Percentiles rank a stretch among this genome's conserved stretches.
phyloP scores from a whole-genome alignment of 2,113 vertebrate genomes.

The Stegostoma tigrinum region DNA sequence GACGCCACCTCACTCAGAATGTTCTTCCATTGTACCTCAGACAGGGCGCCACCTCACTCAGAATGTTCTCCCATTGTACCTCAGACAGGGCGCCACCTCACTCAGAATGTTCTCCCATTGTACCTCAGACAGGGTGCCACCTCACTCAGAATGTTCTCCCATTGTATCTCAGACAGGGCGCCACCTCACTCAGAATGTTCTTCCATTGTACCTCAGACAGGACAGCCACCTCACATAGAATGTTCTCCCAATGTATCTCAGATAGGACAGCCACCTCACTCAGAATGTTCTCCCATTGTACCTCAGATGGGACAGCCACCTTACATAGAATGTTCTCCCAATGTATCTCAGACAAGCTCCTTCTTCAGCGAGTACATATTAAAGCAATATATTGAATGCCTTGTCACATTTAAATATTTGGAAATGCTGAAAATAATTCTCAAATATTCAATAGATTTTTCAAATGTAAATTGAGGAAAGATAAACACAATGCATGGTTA shows the following conservation, averaged over 20 bases:
- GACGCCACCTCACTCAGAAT: too few species aligned
- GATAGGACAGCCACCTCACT: too few species aligned
- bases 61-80: not conserved
- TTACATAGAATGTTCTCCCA: not conserved
- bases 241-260: not conserved
- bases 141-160: too few species aligned
- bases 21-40: too few species aligned
- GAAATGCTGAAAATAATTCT: not conserved
- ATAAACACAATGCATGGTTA: not conserved
- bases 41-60: too few species aligned
- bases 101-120: too few species aligned
- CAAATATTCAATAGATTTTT: not conserved
- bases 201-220: too few species aligned
- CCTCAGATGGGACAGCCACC: too few species aligned
- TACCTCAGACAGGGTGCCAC: too few species aligned
- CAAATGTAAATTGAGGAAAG: not conserved
- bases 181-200: too few species aligned
- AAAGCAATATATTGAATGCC: not conserved
- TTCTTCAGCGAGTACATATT: not conserved
- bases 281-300: too few species aligned
- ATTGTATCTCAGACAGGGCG: not conserved
- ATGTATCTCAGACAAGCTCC: not conserved
- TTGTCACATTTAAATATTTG: not conserved
- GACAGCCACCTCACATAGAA: too few species aligned
- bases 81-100: not conserved